Base-by-base conservation (phyloP, 2,888 invertebrate genomes). In the Lysandra bellargus region DNA sequence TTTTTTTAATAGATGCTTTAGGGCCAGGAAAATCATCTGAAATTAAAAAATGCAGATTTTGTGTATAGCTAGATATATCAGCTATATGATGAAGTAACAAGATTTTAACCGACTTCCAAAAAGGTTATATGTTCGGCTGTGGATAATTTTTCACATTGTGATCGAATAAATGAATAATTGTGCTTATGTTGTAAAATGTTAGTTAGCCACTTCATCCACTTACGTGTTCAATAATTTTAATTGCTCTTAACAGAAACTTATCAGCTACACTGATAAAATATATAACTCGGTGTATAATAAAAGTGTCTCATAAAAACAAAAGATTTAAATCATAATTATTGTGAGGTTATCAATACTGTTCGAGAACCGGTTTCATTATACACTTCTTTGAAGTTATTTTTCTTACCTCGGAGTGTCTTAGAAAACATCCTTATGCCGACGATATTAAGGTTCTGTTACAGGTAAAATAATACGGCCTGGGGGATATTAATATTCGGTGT, bases 291-390 rank as follows among this genome's bases (percentile, higher is more conserved):
- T 37, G 33, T 37, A 69, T 69, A 33, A 69, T 69, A 33, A 69
- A 69, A 69, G 33, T 69, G 69, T 69, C 14, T 14, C 33, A 37
- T 69, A 37, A 37, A 69, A 69, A 69, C 69, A 69, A 69, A 69
- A 69, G 14, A 69, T 69, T 69, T 69, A 69, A 69, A 69, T 69
- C 69, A 69, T 33, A 37, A 69, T 23, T 6, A 23, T 69, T 69
- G 33, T 69, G 33, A 37, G 33, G 69, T 69, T 69, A 37, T 69
- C 69, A 33, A 69, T 69, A 69, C 69, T 33, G 14, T 69, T 9
- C 69, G 33, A 33, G 69, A 14, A 69, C 30, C 64, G 23, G 64
- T 30, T 64, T 12, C 64, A 30, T 57, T 57, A 57, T 57, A 4
- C 9, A 12, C 49, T 57, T 17, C 17, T 57, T 57, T 14, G 57